A percentile compares a stretch with the other conserved stretches of the same genome.
Evolutionary conservation across 2,888 invertebrate species (phyloP).

Genomic region (Conops quadrifasciatus): DNA sequence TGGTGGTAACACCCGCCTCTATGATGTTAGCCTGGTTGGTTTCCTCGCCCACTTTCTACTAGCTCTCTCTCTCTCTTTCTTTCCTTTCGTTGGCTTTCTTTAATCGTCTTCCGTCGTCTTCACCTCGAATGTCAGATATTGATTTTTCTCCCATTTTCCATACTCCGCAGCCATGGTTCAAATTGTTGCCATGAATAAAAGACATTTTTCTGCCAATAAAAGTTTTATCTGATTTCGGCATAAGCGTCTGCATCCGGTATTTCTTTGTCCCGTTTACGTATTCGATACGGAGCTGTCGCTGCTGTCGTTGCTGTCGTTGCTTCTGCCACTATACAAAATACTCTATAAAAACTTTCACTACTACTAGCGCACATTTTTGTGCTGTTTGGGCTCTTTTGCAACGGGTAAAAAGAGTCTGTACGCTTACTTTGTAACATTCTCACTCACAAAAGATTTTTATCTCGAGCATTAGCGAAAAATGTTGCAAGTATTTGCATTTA

Average conservation of each 20-base stretch:
- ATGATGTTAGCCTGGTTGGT: no score
- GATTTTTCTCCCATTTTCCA: constrained; percentile 11
- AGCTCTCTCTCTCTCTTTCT: neutral
- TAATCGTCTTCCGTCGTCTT: neutral
- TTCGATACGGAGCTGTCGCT: no score
- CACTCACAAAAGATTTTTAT: constrained; percentile 18
- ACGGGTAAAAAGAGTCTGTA: neutral
- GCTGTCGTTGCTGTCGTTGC: neutral
- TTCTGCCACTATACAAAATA: no score
- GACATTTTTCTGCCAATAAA: neutral
- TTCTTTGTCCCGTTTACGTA: neutral
- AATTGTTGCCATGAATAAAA: constrained; percentile 4
- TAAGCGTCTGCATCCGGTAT: constrained; percentile 5
- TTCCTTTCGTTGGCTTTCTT: neutral
- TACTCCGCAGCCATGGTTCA: neutral
- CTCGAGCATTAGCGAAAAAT: constrained; percentile 6
- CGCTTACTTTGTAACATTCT: constrained; percentile 2
- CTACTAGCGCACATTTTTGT: neutral
- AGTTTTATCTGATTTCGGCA: neutral
- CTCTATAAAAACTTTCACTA: constrained; percentile 17
- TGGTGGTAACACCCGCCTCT: no score
- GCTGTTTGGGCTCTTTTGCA: neutral
- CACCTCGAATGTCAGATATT: constrained; percentile 17
- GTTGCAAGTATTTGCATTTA: constrained; percentile 31
- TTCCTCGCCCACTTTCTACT: no score